A percentile compares a stretch with the other conserved stretches of the same genome.
phyloP scores from a whole-genome alignment of 2,888 invertebrate genomes.

The Muscina levida region DNA sequence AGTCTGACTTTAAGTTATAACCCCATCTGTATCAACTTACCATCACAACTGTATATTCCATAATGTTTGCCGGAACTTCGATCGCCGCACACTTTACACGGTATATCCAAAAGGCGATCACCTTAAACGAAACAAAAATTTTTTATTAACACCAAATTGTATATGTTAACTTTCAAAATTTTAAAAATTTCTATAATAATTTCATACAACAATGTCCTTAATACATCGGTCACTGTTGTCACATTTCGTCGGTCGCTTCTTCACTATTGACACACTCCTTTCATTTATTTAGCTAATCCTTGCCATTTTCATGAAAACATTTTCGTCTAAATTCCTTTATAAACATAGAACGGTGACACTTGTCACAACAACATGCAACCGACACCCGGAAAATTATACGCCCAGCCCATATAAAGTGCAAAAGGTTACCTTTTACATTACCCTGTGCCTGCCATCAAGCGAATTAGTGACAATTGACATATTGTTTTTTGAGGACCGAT shows the following conservation, averaged over 20 bases:
- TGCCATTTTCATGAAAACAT: conserved; percentile 62
- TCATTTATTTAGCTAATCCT: conserved; percentile 63
- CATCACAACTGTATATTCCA: conserved; percentile 99
- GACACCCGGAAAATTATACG: conserved; percentile 33
- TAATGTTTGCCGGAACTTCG: conserved; percentile 99
- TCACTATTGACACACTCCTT: conserved; percentile 6
- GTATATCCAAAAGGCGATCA: conserved; percentile 98
- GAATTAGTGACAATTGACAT: conserved; percentile 74
- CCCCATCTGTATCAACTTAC: conserved; percentile 84
- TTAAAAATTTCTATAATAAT: too few relatives aligned
- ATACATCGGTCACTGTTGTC: too few relatives aligned
- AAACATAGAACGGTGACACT: conserved; percentile 74
- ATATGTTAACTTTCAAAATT: too few relatives aligned
- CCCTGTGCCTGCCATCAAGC: background rate
- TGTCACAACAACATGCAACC: conserved; percentile 76
- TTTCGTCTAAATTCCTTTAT: conserved; percentile 70
- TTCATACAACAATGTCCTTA: too few relatives aligned
- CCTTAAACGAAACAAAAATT: conserved; percentile 82
- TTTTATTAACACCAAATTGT: too few relatives aligned
- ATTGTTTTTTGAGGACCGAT: conserved; percentile 69
- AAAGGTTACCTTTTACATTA: conserved; percentile 33
- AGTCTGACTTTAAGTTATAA: too few relatives aligned
- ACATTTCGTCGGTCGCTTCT: too few relatives aligned
- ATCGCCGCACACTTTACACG: conserved; percentile 99
- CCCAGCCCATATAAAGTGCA: conserved; percentile 35